Evolutionary conservation across 2,888 invertebrate species (phyloP).

Genomic region (Torymus tubicola): DNA sequence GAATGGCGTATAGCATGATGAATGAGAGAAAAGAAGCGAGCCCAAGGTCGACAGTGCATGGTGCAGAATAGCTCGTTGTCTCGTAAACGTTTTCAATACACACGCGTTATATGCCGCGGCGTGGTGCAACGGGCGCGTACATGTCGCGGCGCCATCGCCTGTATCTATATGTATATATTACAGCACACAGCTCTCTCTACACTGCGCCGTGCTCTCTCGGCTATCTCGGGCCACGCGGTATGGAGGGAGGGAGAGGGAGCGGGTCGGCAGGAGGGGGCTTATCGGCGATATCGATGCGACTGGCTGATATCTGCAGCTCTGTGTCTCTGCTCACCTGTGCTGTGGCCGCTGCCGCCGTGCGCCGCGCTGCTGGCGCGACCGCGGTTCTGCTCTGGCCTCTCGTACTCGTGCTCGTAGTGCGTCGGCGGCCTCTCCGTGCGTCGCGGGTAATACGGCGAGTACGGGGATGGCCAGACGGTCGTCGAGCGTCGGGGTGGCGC

Average conservation of each 20-base stretch:
- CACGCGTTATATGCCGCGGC: neutral
- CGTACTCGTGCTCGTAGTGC: conserved; percentile 70
- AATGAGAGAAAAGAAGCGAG: conserved; percentile 24
- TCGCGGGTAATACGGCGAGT: conserved; percentile 73
- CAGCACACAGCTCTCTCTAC: neutral
- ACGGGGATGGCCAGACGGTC: conserved; percentile 73
- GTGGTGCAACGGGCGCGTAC: neutral
- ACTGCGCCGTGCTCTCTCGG: conserved; percentile 54
- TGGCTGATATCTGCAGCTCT: conserved; percentile 34
- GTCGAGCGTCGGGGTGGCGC: conserved; percentile 69
- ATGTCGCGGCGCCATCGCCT: neutral
- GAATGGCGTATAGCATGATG: neutral
- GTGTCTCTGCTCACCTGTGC: conserved; percentile 55
- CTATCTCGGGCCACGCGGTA: conserved; percentile 27
- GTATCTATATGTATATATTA: too few species aligned
- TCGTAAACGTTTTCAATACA: neutral
- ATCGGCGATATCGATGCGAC: neutral
- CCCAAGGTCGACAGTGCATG: conserved; percentile 68
- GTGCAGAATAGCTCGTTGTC: conserved; percentile 70
- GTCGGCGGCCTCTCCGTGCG: conserved; percentile 73
- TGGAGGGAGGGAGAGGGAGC: conserved; percentile 51
- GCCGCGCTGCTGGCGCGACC: conserved; percentile 51
- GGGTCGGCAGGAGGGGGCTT: conserved; percentile 7
- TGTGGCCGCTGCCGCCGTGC: neutral
- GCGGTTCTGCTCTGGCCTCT: conserved; percentile 71